phyloP scores from a whole-genome alignment of 2,797 vertebrate species.

The Halcyon badia region DNA sequence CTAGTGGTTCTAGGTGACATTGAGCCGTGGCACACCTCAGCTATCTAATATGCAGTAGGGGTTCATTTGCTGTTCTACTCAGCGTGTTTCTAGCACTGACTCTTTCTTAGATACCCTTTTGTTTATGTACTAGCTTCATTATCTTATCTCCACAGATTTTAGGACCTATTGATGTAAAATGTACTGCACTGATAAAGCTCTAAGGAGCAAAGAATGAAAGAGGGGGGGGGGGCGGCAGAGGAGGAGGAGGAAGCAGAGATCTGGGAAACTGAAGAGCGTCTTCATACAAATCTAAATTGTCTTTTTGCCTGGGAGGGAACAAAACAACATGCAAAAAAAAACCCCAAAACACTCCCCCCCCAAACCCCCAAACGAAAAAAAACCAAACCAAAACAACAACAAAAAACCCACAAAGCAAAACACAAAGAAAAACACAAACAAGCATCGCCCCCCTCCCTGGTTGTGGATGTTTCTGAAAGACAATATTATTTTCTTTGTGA shows the following conservation, averaged over 20 bases:
- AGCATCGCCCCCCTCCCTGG: background rate
- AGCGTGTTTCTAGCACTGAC: background rate
- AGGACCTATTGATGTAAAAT: background rate
- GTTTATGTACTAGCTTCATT: background rate
- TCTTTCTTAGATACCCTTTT: background rate
- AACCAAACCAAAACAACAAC: too few relatives aligned
- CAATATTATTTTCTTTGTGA: background rate
- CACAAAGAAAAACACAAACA: background rate
- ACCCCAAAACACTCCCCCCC: too few relatives aligned
- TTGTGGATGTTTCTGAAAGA: background rate
- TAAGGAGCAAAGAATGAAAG: background rate
- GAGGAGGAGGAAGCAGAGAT: background rate
- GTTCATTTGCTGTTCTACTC: background rate
- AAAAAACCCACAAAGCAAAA: too few relatives aligned
- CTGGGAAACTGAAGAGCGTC: background rate
- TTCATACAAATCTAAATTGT: background rate
- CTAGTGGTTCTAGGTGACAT: background rate
- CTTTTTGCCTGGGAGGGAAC: background rate
- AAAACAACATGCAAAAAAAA: too few relatives aligned
- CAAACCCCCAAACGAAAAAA: too few relatives aligned
- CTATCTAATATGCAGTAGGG: background rate
- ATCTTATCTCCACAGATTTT: background rate
- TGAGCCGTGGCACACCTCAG: background rate
- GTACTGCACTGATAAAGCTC: background rate
- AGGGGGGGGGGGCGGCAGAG: background rate